Percentiles rank a stretch among this genome's conserved stretches.
These are phyloP conservation scores for Hemicrepidius hirtus DNA, from an alignment of 2,888 invertebrate species.

Conservation along the genomic window DNA sequence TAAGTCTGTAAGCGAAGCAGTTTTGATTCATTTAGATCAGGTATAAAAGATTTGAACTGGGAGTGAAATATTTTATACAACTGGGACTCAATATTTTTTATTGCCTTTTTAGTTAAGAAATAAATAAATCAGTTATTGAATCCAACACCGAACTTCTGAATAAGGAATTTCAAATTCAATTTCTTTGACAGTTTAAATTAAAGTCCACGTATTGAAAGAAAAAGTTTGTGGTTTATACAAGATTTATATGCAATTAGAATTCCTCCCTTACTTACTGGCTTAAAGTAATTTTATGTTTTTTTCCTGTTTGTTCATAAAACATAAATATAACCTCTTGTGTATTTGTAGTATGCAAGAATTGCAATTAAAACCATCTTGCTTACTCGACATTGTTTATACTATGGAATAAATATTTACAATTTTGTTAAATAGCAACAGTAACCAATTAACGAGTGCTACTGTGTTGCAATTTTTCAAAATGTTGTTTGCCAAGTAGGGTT, in stretches of 20 bases:
- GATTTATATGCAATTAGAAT: neutral
- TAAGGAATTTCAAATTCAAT: no score
- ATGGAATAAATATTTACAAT: constrained; percentile 2
- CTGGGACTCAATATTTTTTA: no score
- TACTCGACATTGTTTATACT: constrained; percentile 1
- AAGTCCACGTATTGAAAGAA: neutral
- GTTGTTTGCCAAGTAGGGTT: neutral
- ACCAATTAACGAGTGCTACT: neutral
- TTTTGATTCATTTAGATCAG: no score
- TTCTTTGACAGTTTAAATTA: no score
- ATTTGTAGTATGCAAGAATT: neutral
- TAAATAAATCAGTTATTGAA: no score
- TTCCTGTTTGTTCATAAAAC: neutral
- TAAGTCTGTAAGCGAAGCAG: no score
- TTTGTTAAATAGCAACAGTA: constrained; percentile 2
- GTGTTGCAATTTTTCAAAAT: neutral
- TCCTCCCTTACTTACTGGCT: neutral
- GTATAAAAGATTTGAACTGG: no score
- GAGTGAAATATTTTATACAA: no score
- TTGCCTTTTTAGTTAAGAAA: no score
- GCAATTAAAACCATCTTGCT: constrained; percentile 5
- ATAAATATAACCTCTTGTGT: neutral
- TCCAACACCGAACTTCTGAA: no score
- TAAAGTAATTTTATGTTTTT: neutral
- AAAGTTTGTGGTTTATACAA: neutral